phyloP scores from a whole-genome alignment of 2,888 invertebrate species.

The Lithosia quadra region DNA sequence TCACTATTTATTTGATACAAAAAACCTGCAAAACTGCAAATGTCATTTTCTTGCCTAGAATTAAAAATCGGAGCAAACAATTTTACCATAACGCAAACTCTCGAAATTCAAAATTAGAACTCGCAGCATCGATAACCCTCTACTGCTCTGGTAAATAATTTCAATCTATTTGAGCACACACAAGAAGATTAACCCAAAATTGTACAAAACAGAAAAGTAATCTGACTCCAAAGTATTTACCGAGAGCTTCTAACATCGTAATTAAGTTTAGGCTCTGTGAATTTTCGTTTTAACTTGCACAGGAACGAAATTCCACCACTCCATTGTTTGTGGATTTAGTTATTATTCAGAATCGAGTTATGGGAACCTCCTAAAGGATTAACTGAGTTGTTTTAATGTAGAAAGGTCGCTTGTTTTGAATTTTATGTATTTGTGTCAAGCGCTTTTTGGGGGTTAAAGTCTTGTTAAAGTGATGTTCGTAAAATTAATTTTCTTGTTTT shows the following conservation, averaged over 20 bases:
- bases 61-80: no score
- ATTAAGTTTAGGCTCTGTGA: slow-evolving; percentile 63
- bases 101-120: background rate
- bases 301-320: slow-evolving; percentile 55
- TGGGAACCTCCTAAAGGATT: slow-evolving; percentile 48
- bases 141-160: slow-evolving; percentile 29
- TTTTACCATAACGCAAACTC: background rate
- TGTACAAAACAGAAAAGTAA: slow-evolving; percentile 58
- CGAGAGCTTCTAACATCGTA: slow-evolving; percentile 49
- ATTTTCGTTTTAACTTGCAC: slow-evolving; percentile 64
- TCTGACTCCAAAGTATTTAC: slow-evolving; percentile 48
- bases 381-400: slow-evolving; percentile 53
- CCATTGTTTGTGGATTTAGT: slow-evolving; percentile 67
- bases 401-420: slow-evolving; percentile 51
- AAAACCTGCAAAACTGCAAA: no score
- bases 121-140: slow-evolving; percentile 7
- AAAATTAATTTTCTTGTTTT: slow-evolving; percentile 8
- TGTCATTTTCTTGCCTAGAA: no score
- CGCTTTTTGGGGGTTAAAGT: slow-evolving; percentile 6
- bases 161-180: slow-evolving; percentile 33
- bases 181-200: slow-evolving; percentile 41
- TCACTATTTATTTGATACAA: no score
- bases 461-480: slow-evolving; percentile 1
- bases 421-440: slow-evolving; percentile 46
- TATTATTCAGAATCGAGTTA: slow-evolving; percentile 65